A percentile compares a stretch with the other conserved stretches of the same genome.
Evolutionary conservation across 2,797 vertebrate species (phyloP).

Genomic region (Amblyraja radiata): DNA sequence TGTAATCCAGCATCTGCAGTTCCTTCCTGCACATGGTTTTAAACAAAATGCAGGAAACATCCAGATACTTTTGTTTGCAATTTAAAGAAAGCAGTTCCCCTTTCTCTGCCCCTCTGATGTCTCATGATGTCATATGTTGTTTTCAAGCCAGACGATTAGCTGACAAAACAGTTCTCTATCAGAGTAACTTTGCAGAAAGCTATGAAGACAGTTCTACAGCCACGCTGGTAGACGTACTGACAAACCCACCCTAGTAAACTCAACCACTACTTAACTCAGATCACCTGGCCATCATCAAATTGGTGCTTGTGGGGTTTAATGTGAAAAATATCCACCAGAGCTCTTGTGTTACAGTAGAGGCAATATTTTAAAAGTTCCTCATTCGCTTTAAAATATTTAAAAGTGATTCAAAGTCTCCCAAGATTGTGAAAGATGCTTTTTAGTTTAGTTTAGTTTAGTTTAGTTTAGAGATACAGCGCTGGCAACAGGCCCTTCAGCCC

Average conservation of each 20-base stretch:
- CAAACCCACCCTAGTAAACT: not conserved
- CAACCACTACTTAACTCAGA: not conserved
- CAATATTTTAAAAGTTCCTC: not conserved
- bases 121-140: not conserved
- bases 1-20: no score
- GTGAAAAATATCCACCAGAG: not conserved
- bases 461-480: no score
- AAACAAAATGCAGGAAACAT: not conserved
- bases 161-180: not conserved
- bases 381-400: not conserved
- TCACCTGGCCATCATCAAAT: not conserved
- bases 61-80: not conserved
- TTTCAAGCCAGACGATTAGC: not conserved
- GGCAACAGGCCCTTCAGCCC: no score
- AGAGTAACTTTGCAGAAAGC: not conserved
- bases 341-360: not conserved
- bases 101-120: not conserved
- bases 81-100: not conserved
- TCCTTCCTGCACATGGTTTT: not conserved
- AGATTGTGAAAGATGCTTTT: not conserved
- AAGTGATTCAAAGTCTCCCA: not conserved
- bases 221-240: not conserved
- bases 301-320: not conserved
- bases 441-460: no score
- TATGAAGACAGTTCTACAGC: not conserved